Evolutionary conservation across 2,113 vertebrate species (phyloP), one percentile per base, ranked within the genome.

Genomic region (Gavia stellata): DNA sequence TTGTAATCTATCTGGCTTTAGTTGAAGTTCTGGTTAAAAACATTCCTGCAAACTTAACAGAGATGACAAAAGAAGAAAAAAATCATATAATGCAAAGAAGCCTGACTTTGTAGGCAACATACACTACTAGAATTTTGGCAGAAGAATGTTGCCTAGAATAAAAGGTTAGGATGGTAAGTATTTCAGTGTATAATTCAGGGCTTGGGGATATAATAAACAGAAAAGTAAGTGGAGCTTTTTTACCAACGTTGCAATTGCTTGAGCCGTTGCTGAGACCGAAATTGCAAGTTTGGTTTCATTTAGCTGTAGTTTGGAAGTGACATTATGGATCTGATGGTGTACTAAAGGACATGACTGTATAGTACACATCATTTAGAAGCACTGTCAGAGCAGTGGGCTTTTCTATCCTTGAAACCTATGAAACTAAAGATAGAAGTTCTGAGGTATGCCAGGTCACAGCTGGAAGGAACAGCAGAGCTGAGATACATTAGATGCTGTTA

Each of bases 281-380:
- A 52, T 34, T 70, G 6, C 7, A 70, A 56, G 14, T 92, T 61
- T 70, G 26, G 16, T 86, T 89, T 91, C 19, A 70, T 78, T 84
- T 68, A 84, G 5, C 26, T 92, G 23, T 44, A 25, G 31, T 24
- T 93, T 63, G 61, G 36, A 81, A 2, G 4, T 36, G 29, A 70
- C 0, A 0, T 73, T 77, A 55, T 34, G 11, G 20, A 55, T 67
- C 33, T 86, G 47, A 10, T n/a, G 12, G 16, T 63, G 31, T 79
- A 42, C 34, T 62, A 67, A 82, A 86, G 26, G 18, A 72, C 40
- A 9, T n/a, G 44, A 42, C 24, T 65, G 1, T 33, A 17, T 12
- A 26, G 34, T 66, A 44, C 10, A 9, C 17, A 44, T 56, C 3
- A 20, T 70, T 81, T 62, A 73, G 36, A 36, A 78, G 14, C 10